phyloP scores from a whole-genome alignment of 2,113 vertebrate genomes.

The Microtus ochrogaster region DNA sequence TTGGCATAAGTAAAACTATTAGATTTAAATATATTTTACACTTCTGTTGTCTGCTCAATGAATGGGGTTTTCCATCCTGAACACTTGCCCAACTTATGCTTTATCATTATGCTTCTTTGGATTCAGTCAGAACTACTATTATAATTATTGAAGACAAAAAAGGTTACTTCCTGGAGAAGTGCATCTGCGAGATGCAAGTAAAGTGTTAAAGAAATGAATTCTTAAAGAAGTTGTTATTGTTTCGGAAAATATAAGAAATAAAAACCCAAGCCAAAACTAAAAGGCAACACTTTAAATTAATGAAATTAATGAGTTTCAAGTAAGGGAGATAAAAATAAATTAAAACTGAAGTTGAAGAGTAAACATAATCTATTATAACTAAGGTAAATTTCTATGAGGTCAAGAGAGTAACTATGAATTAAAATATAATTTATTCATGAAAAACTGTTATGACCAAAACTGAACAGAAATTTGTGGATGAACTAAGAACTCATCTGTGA shows the following conservation, averaged over 20 bases:
- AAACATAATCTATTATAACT: neutral
- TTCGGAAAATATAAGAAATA: neutral
- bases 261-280: neutral
- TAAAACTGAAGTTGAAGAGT: neutral
- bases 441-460: neutral
- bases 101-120: neutral
- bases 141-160: neutral
- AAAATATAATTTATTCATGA: neutral
- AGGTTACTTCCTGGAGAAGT: neutral
- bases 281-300: neutral
- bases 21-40: neutral
- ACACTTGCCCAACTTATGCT: neutral
- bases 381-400: neutral
- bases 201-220: too few relatives aligned
- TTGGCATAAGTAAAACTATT: neutral
- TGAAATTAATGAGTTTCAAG: neutral
- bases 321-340: neutral
- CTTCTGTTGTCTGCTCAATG: neutral
- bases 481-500: neutral
- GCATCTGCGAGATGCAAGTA: neutral
- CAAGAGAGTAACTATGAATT: neutral
- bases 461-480: neutral
- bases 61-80: neutral
- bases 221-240: neutral
- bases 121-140: neutral